A percentile compares a stretch with the other conserved stretches of the same genome.
Evolutionary conservation across 2,113 vertebrate genomes (phyloP).

Genomic region (Brachypodius melanocephalos): DNA sequence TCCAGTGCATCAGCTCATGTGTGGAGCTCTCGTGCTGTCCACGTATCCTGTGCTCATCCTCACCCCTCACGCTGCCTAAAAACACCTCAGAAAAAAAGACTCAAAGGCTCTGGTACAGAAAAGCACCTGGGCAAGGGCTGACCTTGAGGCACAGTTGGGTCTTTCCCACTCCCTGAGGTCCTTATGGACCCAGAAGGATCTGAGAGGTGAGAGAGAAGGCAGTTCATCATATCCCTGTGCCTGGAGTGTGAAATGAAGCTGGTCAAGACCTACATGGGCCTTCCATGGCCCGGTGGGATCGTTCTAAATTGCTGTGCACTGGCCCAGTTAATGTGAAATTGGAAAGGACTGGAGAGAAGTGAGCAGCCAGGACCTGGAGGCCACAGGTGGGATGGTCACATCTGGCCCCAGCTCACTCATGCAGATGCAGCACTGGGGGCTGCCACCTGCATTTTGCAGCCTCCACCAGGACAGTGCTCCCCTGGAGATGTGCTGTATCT

Average conservation of each 20-base stretch:
- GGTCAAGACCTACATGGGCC: background rate
- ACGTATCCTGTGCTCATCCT: background rate
- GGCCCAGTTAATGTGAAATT: background rate
- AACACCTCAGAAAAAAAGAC: background rate
- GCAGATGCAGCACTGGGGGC: background rate
- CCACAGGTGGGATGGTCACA: accelerated
- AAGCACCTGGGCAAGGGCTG: background rate
- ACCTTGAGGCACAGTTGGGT: background rate
- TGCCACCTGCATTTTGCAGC: background rate
- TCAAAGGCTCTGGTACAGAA: background rate
- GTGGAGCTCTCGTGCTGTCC: background rate
- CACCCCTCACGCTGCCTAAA: background rate
- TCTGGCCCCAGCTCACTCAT: accelerated
- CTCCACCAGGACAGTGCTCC: background rate
- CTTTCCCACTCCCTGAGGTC: background rate
- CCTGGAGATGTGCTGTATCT: background rate
- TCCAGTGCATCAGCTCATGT: background rate
- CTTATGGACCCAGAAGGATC: background rate
- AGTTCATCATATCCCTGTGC: background rate
- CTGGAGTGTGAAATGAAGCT: background rate
- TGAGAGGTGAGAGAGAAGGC: background rate
- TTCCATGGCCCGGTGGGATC: background rate
- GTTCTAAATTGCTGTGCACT: background rate
- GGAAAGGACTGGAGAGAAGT: background rate
- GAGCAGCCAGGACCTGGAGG: background rate